phyloP scores from a whole-genome alignment of 2,888 invertebrate genomes.

The Perizoma affinitatum region DNA sequence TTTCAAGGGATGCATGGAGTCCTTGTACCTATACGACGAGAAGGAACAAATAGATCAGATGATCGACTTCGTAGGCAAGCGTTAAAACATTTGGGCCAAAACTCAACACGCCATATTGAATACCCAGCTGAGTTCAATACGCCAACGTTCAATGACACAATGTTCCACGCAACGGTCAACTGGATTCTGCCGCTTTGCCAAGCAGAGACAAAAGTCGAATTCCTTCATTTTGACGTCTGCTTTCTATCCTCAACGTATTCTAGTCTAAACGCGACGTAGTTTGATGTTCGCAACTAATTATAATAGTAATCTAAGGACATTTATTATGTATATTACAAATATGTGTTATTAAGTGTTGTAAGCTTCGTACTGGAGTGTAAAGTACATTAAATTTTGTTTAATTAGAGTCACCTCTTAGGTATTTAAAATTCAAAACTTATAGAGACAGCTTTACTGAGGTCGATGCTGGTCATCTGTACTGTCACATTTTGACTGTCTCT shows the following conservation, averaged over 20 bases:
- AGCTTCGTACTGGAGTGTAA: slow-evolving; percentile 70
- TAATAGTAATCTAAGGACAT: slow-evolving; percentile 75
- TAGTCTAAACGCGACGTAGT: slow-evolving; percentile 79
- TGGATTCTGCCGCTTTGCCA: slow-evolving; percentile 65
- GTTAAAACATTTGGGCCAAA: slow-evolving; percentile 70
- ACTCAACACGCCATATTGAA: slow-evolving; percentile 55
- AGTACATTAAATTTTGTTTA: slow-evolving; percentile 69
- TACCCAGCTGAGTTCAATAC: slow-evolving; percentile 55
- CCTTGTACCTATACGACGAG: slow-evolving; percentile 90
- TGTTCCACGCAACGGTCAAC: slow-evolving; percentile 54
- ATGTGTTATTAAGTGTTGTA: slow-evolving; percentile 75
- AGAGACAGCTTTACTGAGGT: slow-evolving; percentile 56
- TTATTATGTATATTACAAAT: slow-evolving; percentile 67
- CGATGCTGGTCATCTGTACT: slow-evolving; percentile 69
- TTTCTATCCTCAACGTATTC: slow-evolving; percentile 83
- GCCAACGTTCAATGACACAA: slow-evolving; percentile 50
- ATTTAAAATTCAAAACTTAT: slow-evolving; percentile 45
- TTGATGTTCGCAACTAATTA: slow-evolving; percentile 79
- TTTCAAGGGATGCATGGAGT: slow-evolving; percentile 92
- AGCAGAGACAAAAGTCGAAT: slow-evolving; percentile 69
- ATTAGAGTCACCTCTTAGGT: slow-evolving; percentile 70
- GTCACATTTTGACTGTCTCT: slow-evolving; percentile 51
- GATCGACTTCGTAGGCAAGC: slow-evolving; percentile 91
- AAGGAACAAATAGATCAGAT: slow-evolving; percentile 90
- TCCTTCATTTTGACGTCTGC: slow-evolving; percentile 76